These are phyloP conservation scores for Ferdinandea cuprea DNA, from an alignment of 2,888 invertebrate species.

Conservation along the genomic window DNA sequence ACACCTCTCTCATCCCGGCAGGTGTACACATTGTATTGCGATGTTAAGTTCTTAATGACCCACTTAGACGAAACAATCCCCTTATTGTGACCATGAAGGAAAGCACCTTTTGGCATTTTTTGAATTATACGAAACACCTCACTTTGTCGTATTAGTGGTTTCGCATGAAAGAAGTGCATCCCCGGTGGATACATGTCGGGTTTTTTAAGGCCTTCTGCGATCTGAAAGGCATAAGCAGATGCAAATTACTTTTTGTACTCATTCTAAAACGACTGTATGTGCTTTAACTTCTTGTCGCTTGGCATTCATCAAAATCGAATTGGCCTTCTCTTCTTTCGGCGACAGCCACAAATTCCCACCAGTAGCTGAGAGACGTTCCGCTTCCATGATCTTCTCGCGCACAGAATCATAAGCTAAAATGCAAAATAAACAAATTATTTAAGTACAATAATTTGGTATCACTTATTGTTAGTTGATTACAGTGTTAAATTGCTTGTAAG, in stretches of 20 bases:
- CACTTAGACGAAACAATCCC: conserved; percentile 84
- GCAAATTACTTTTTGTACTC: conserved; percentile 8
- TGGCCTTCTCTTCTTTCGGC: conserved; percentile 81
- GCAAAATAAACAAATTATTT: conserved; percentile 34
- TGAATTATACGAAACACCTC: conserved; percentile 85
- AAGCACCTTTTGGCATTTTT: conserved; percentile 86
- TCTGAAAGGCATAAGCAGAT: conserved; percentile 70
- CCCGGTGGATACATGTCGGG: conserved; percentile 84
- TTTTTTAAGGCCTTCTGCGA: conserved; percentile 79
- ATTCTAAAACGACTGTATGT: conserved; percentile 10
- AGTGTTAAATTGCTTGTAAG: conserved; percentile 54
- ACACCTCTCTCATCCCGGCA: conserved; percentile 80
- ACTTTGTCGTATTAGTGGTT: conserved; percentile 84
- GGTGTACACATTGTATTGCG: conserved; percentile 81
- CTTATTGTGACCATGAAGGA: conserved; percentile 85
- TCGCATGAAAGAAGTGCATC: conserved; percentile 85
- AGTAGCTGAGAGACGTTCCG: conserved; percentile 79
- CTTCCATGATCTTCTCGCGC: conserved; percentile 81
- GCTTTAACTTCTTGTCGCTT: conserved; percentile 79
- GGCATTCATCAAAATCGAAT: conserved; percentile 82
- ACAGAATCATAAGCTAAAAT: conserved; percentile 80
- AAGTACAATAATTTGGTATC: conserved; percentile 20
- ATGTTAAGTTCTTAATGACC: conserved; percentile 84
- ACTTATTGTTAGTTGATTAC: conserved; percentile 18
- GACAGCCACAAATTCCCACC: conserved; percentile 81